Percentiles rank a stretch among this genome's conserved stretches.
Evolutionary conservation across 2,113 vertebrate species (phyloP).

Genomic region (Larimichthys polyactis): DNA sequence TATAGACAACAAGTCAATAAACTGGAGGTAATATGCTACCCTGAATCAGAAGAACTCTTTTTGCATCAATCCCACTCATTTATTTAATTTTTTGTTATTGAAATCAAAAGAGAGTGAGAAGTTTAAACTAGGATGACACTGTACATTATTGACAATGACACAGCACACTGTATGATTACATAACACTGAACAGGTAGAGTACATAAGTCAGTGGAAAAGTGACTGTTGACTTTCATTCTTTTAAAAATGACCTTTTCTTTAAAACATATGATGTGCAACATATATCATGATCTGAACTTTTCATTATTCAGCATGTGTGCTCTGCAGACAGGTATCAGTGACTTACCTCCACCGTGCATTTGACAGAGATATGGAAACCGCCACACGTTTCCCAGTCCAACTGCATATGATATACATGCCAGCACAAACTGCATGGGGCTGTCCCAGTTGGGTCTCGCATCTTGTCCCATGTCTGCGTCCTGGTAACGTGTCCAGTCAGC

Average conservation of each 20-base stretch:
- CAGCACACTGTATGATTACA: not conserved
- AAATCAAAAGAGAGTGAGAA: no score
- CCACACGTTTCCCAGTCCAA: slow-evolving; percentile 97
- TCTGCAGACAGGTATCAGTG: not conserved
- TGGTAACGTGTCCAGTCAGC: not conserved
- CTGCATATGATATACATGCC: slow-evolving; percentile 93
- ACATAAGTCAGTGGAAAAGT: not conserved
- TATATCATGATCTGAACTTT: not conserved
- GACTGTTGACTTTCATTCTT: no score
- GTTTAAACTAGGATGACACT: not conserved
- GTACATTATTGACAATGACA: not conserved
- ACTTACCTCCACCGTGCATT: slow-evolving; percentile 95
- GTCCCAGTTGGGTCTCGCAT: slow-evolving; percentile 88
- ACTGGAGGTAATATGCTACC: not conserved
- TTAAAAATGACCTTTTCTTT: no score
- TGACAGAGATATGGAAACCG: slow-evolving; percentile 97
- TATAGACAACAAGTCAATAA: slow-evolving; percentile 1
- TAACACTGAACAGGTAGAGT: not conserved
- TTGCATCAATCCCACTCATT: no score
- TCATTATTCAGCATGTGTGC: not conserved
- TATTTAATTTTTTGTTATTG: not conserved
- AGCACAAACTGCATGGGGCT: slow-evolving; percentile 90
- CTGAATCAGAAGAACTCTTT: not conserved
- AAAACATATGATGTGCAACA: no score
- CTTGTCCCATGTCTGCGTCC: slow-evolving; percentile 77